Base-by-base conservation (phyloP, 2,797 vertebrate species). In the Sebastes cheni region DNA sequence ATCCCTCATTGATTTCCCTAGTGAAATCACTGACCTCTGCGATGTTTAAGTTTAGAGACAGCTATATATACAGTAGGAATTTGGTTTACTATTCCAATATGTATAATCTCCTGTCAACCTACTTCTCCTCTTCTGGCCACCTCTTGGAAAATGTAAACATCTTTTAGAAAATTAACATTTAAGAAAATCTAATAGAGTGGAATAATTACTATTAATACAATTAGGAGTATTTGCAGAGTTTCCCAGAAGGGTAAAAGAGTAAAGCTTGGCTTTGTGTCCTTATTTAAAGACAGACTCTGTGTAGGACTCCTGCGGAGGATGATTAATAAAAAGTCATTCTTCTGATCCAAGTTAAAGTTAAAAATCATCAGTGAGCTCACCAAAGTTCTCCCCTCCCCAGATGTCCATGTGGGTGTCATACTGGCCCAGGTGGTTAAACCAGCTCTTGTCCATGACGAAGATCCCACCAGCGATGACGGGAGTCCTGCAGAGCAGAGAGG, bases 321-420 rank as follows among this genome's bases (percentile, higher is more conserved):
- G 59, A 54, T 39, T 58, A 59, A 72, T 12, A 60, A 22, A 67
- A 46, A 62, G 23, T 11, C 7, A 46, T 36, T 34, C 22, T 25
- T 65, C 29, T 58, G 36, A 79, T 39, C 65, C 42, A 36, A 75
- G 30, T 56, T 5, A 13, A 66, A 58, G 7, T 39, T 23, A 34
- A 11, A 14, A 36, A 20, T 30, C 14, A 27, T n/a, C 8, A 36
- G 23, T 20, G 36, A 34, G 82, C 97, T 97, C 90, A 99, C 98
- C 98, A 77, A 99, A 99, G 91, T 99, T 99, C 92, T 99, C 98
- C 82, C 98, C 98, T 65, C 98, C 98, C 98, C 98, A 99, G 92
- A 99, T 99, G 92, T 99, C 99, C 99, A 99, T 99, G 93, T 98
- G 97, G 60, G 97, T 98, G 90, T 99, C 99, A 0, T 99, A 99